Evolutionary conservation across 1,140 invertebrate species (phyloP).

Genomic region (Pogonomyrmex barbatus): DNA sequence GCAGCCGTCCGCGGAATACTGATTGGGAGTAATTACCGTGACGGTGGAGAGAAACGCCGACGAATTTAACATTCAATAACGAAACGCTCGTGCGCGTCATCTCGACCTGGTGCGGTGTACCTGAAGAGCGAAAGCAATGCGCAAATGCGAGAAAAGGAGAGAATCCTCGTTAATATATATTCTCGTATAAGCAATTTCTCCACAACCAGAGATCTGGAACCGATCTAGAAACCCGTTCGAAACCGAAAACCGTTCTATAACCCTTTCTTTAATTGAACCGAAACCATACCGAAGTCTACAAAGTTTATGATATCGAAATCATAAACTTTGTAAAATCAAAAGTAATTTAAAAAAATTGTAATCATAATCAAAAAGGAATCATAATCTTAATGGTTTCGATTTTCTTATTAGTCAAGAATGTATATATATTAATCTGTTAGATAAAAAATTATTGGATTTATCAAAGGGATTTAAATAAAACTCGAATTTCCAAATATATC

Average conservation of each 20-base stretch:
- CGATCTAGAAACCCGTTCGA: too few species aligned
- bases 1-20: constrained; percentile 59
- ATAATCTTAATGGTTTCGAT: too few species aligned
- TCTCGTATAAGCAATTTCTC: not conserved
- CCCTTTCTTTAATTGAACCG: too few species aligned
- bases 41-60: constrained; percentile 55
- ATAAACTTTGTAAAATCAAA: too few species aligned
- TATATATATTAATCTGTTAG: not conserved
- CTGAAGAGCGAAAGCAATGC: not conserved
- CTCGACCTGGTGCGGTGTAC: not conserved
- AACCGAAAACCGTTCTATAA: too few species aligned
- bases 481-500: not conserved
- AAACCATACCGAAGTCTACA: too few species aligned
- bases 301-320: too few species aligned
- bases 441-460: not conserved
- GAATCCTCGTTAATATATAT: constrained; percentile 14
- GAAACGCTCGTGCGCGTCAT: constrained; percentile 54
- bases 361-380: too few species aligned
- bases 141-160: not conserved
- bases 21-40: constrained; percentile 69
- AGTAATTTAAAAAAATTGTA: too few species aligned
- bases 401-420: too few species aligned
- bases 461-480: not conserved
- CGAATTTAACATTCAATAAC: constrained; percentile 73
- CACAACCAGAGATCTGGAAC: not conserved